Base-by-base conservation (phyloP, 2,113 vertebrate species). In the Pedionomus torquatus region DNA sequence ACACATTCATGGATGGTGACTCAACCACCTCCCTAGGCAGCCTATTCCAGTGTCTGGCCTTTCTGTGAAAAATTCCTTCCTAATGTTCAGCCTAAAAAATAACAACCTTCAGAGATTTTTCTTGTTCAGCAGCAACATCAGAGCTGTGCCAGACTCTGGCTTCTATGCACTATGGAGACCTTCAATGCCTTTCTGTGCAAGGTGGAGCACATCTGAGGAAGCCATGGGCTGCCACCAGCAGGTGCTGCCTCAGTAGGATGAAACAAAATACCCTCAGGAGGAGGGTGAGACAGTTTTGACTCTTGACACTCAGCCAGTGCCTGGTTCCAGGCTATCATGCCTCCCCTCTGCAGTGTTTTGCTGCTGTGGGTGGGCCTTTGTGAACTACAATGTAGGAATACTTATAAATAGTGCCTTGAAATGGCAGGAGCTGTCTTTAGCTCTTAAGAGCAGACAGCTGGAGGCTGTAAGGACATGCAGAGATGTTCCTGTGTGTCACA, bases 391-490 rank as follows among this genome's bases (percentile, higher is more conserved):
- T 31, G 23, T 6, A 51, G 26, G 51, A 51, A 1, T 63, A 8
- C 21, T 70, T 91, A 92, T 51, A 96, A 87, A 91, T 84, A 94
- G 89, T 3, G 3, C 48, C 74, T 76, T 81, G 60, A 93, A 94
- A 84, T 90, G 43, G 77, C 69, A 89, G 61, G 30, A 80, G 76
- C 65, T 72, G 60, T 87, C 87, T 66, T 95, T n/a, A 81, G 80
- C 51, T 81, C 26, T 26, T n/a, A 39, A 6, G 48, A 71, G 30
- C 1, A 2, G 74, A 71, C 87, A 91, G 93, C 88, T 96, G 95
- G 71, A 63, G 69, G 54, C 82, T 70, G 31, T 48, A 23, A 88
- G 71, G 79, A n/a, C 17, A 33, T 26, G 23, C 11, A 24, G 6
- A 60, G 57, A 24, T 39, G 28, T 68, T 30, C 5, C 61, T 75